A percentile compares a stretch with the other conserved stretches of the same genome.
phyloP scores from a whole-genome alignment of 2,888 invertebrate genomes.

The Drosophila limbata region DNA sequence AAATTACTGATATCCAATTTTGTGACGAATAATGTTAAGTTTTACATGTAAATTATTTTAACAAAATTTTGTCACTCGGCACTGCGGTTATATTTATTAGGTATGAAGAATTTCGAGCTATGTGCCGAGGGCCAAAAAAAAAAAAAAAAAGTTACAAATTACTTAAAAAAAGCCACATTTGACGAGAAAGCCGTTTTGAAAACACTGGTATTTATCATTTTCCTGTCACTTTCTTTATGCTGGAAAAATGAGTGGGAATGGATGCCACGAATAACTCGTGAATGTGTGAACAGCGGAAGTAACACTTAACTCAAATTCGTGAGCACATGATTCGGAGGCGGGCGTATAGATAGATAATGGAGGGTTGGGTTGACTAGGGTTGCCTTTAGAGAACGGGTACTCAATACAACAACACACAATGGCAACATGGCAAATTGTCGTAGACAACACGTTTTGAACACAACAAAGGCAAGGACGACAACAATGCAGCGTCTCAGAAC shows the following conservation, averaged over 20 bases:
- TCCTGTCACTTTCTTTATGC: neutral
- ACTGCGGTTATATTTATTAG: too few species aligned
- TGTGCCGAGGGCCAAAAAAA: too few species aligned
- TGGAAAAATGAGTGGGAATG: neutral
- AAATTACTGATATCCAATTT: too few species aligned
- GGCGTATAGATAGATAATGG: neutral
- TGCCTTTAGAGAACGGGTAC: neutral
- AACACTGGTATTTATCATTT: neutral
- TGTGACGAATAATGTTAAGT: too few species aligned
- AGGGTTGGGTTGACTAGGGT: conserved; percentile 1
- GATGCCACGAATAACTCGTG: neutral
- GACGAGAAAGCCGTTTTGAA: too few species aligned
- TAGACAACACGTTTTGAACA: neutral
- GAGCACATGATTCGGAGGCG: neutral
- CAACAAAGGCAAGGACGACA: conserved; percentile 1
- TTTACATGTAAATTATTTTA: too few species aligned
- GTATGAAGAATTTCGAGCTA: too few species aligned
- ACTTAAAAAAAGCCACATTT: too few species aligned
- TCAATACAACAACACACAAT: neutral
- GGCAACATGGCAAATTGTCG: neutral
- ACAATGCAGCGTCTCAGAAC: neutral
- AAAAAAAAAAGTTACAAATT: too few species aligned
- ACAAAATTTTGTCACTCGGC: too few species aligned
- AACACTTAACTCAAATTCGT: conserved; percentile 1
- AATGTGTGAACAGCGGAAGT: neutral